Evolutionary conservation across 2,888 invertebrate species (phyloP).

Genomic region (Teleogryllus oceanicus): DNA sequence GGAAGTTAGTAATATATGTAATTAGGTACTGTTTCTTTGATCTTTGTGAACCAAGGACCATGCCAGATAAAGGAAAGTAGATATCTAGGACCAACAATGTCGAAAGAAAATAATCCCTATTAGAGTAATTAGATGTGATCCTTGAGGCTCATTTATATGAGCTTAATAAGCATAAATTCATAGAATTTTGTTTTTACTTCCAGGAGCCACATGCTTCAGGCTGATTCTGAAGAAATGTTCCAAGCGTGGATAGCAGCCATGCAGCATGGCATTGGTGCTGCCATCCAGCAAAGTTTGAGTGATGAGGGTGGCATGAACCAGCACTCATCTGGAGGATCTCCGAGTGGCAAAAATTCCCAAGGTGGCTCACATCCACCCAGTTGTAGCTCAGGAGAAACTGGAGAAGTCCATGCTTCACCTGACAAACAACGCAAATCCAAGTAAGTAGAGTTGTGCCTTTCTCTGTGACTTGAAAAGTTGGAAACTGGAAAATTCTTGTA

Average conservation of each 20-base stretch:
- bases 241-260: constrained; percentile 84
- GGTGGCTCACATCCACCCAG: constrained; percentile 31
- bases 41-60: too few relatives aligned
- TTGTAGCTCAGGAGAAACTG: constrained; percentile 28
- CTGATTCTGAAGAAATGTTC: constrained; percentile 90
- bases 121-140: too few relatives aligned
- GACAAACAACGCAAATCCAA: constrained; percentile 39
- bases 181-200: constrained; percentile 30
- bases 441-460: constrained; percentile 36
- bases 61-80: too few relatives aligned
- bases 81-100: too few relatives aligned
- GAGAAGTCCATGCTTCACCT: constrained; percentile 27
- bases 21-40: too few relatives aligned
- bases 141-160: too few relatives aligned
- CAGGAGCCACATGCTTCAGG: constrained; percentile 96
- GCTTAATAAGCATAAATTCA: too few relatives aligned
- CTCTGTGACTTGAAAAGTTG: background rate
- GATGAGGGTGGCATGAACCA: constrained; percentile 32
- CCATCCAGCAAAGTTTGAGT: constrained; percentile 65
- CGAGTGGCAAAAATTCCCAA: constrained; percentile 33
- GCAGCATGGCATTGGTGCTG: constrained; percentile 82
- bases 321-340: constrained; percentile 39
- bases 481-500: background rate
- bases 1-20: too few relatives aligned
- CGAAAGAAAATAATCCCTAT: too few relatives aligned